Evolutionary conservation across 2,797 vertebrate genomes (phyloP), one percentile per base, ranked within the genome.

Genomic region (Enteromius treurensis): DNA sequence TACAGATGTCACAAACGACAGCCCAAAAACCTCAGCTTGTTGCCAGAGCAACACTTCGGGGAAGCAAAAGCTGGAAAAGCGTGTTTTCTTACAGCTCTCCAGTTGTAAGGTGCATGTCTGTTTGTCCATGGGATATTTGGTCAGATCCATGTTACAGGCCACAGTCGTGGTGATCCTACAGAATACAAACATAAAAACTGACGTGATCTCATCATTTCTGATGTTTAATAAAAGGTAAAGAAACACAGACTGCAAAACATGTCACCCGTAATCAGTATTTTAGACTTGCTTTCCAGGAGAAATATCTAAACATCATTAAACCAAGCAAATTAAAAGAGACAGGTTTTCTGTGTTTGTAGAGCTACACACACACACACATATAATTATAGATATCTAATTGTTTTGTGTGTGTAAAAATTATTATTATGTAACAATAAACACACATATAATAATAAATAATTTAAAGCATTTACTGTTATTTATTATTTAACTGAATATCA

Each of bases 61-160:
- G 21, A n/a, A 17, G 65, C 29, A 51, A 23, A 15, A 19, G 42
- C 21, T 45, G 21, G n/a, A 77, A 76, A 58, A 15, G 23, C 0
- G 34, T 1, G 75, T 78, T 10, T 23, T 86, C 96, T 97, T 94
- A 97, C 97, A 97, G 95, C 96, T 97, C 92, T 98, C 97, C 86
- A 97, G 95, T 93, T 98, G 96, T 60, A 97, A 91, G 15, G 95
- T 97, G 91, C 97, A 97, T 0, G 93, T 97, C 94, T 98, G 96
- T 87, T 96, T 97, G 92, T 97, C 96, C 96, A 97, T 97, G 1
- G 97, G 97, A 76, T 97, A 98, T 91, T 98, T 98, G 71, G 96
- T 97, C 89, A 97, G 92, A 88, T 97, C 97, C 97, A 97, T 98
- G 90, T 95, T 97, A 92, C 96, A 97, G 7, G 97, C 95, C 90